phyloP scores from a whole-genome alignment of 2,113 vertebrate species.

The Lipophrys pholis region DNA sequence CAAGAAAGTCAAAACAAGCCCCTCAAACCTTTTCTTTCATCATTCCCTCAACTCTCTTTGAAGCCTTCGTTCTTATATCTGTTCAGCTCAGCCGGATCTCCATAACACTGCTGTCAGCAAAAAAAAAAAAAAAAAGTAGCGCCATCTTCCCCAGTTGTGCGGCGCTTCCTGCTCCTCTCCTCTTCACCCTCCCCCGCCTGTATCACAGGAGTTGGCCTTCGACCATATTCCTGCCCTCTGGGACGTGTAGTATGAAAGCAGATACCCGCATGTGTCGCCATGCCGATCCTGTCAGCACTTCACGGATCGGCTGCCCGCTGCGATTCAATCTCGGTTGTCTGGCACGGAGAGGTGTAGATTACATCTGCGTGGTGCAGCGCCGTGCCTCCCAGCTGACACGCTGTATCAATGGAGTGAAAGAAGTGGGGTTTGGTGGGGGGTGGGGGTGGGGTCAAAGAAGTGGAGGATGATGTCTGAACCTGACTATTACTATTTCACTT shows the following conservation, averaged over 20 bases:
- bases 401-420: slow-evolving; percentile 25
- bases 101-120: too few species aligned
- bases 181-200: slow-evolving; percentile 11
- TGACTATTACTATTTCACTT: slow-evolving; percentile 8
- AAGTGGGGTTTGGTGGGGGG: neutral
- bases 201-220: slow-evolving; percentile 28
- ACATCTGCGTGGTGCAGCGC: slow-evolving; percentile 62
- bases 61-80: too few species aligned
- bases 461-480: slow-evolving; percentile 36
- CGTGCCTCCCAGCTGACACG: slow-evolving; percentile 57
- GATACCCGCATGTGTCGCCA: slow-evolving; percentile 72
- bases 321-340: slow-evolving; percentile 55
- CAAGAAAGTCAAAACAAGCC: too few species aligned
- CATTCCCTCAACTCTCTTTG: too few species aligned
- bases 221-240: neutral
- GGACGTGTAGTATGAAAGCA: slow-evolving; percentile 69
- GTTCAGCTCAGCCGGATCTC: too few species aligned
- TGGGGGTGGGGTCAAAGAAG: slow-evolving; percentile 5
- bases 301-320: slow-evolving; percentile 59
- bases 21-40: too few species aligned
- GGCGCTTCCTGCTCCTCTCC: slow-evolving; percentile 17
- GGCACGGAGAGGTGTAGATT: slow-evolving; percentile 73
- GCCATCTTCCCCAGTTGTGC: slow-evolving; percentile 9
- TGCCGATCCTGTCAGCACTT: slow-evolving; percentile 69
- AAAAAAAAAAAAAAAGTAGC: neutral